Conservation (phyloP, 2,888 invertebrate genomes). For the Dascillus cervinus region DNA sequence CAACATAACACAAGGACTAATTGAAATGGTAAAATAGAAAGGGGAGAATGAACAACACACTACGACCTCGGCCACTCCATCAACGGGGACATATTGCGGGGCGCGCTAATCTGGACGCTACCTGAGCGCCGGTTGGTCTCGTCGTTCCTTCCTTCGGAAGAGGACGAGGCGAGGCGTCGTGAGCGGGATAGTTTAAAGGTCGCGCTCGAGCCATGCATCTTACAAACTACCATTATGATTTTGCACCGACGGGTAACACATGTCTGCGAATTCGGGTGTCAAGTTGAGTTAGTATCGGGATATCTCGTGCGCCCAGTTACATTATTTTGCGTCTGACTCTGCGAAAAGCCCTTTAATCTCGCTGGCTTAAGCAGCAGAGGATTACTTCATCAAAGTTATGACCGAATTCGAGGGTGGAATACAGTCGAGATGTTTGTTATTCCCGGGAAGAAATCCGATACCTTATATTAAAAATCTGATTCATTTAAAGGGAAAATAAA, state of each 20-base stretch:
- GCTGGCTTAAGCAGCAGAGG: constrained; percentile 39
- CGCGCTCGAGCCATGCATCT: constrained; percentile 33
- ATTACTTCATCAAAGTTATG: constrained; percentile 44
- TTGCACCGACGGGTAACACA: constrained; percentile 37
- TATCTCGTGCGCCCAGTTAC: constrained; percentile 39
- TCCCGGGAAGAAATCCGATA: constrained; percentile 5
- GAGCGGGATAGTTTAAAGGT: constrained; percentile 14
- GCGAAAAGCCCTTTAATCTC: constrained; percentile 43
- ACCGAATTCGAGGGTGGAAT: constrained; percentile 26
- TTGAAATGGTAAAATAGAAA: constrained; percentile 10
- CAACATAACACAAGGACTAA: too few species aligned
- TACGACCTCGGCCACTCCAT: constrained; percentile 19
- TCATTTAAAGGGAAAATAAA: constrained; percentile 1
- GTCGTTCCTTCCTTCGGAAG: constrained; percentile 3
- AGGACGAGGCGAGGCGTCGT: constrained; percentile 8
- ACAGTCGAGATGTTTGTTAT: constrained; percentile 8
- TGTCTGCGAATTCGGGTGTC: constrained; percentile 42
- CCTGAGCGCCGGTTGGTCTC: constrained; percentile 8
- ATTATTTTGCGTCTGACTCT: constrained; percentile 37
- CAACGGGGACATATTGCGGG: constrained; percentile 14
- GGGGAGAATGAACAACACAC: constrained; percentile 15
- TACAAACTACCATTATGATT: constrained; percentile 34
- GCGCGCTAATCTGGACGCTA: constrained; percentile 10
- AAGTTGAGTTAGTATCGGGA: constrained; percentile 43
- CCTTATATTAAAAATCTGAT: constrained; percentile 6